Evolutionary conservation across 2,797 vertebrate genomes (phyloP).

Genomic region (Centropyge bicolor): DNA sequence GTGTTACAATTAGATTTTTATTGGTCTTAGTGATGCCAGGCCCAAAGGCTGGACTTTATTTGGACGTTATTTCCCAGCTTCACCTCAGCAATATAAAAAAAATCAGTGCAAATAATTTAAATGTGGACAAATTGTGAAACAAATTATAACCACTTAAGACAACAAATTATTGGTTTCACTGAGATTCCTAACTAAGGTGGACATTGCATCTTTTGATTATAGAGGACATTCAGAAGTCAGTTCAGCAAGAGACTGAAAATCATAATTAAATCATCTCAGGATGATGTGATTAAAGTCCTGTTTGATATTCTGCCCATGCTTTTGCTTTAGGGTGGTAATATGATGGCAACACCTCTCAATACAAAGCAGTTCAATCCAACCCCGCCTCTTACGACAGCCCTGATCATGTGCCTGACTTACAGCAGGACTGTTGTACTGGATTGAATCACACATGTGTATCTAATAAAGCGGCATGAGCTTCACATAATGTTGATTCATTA

Average conservation of each 20-base stretch:
- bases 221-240: constrained; percentile 8
- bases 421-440: not conserved
- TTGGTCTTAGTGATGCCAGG: not conserved
- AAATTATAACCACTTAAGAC: too few species aligned
- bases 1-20: not conserved
- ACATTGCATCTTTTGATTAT: not conserved
- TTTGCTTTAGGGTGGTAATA: not conserved
- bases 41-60: not conserved
- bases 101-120: too few species aligned
- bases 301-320: not conserved
- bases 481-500: not conserved
- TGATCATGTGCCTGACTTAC: not conserved
- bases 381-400: not conserved
- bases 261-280: not conserved
- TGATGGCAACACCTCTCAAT: not conserved
- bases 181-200: not conserved
- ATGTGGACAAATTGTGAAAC: too few species aligned
- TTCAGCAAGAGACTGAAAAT: not conserved
- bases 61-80: too few species aligned
- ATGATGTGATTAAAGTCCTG: constrained; percentile 2
- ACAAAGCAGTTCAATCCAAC: not conserved
- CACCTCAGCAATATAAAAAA: too few species aligned
- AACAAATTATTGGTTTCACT: too few species aligned
- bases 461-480: not conserved
- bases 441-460: not conserved